These are phyloP conservation scores for Drosophila ogumai DNA, from an alignment of 1,140 invertebrate genomes.

Conservation along the genomic window DNA sequence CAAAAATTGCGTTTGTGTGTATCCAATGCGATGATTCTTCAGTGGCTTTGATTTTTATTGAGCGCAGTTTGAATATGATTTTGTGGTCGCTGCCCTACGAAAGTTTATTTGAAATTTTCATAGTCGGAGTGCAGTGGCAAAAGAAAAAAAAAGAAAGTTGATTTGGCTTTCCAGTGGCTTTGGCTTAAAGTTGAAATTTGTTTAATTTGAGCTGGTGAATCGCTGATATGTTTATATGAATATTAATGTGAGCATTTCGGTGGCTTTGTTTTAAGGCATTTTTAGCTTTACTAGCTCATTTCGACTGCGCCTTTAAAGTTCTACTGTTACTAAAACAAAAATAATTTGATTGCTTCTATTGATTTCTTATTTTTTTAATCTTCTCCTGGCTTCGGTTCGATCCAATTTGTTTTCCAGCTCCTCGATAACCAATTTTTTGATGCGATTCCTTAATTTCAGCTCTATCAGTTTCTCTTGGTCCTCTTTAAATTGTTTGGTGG, in stretches of 20 bases:
- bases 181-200: background rate
- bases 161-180: constrained; percentile 4
- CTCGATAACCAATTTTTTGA: constrained; percentile 39
- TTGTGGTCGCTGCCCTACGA: constrained; percentile 12
- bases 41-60: constrained; percentile 76
- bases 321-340: too few relatives aligned
- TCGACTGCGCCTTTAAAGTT: too few relatives aligned
- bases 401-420: constrained; percentile 5
- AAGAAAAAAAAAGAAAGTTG: background rate
- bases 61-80: constrained; percentile 41
- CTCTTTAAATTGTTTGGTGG: background rate
- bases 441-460: constrained; percentile 17
- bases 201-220: background rate
- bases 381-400: accelerated
- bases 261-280: too few relatives aligned
- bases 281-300: too few relatives aligned
- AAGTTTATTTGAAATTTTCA: constrained; percentile 20
- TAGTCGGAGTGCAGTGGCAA: constrained; percentile 1
- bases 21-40: constrained; percentile 47
- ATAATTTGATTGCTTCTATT: too few relatives aligned
- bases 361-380: background rate
- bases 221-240: too few relatives aligned
- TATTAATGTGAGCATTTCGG: too few relatives aligned
- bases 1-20: constrained; percentile 7
- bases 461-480: constrained; percentile 2